These are phyloP conservation scores for Xanthia icteritia DNA, from an alignment of 2,888 invertebrate species.

Conservation along the genomic window DNA sequence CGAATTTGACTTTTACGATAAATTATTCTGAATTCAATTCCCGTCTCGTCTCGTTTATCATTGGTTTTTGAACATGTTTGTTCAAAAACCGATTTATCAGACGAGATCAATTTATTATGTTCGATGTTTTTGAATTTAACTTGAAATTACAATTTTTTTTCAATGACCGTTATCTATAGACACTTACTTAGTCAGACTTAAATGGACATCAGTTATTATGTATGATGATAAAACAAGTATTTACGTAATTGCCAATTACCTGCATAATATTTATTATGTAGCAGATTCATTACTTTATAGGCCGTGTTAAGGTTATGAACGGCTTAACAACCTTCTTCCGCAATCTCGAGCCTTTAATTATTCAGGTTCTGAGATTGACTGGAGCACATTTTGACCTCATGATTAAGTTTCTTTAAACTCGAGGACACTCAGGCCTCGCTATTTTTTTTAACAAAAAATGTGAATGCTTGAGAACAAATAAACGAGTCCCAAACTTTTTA, in stretches of 20 bases:
- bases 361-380: conserved; percentile 33
- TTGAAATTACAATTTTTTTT: conserved; percentile 5
- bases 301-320: conserved; percentile 43
- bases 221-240: conserved; percentile 42
- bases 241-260: conserved; percentile 41
- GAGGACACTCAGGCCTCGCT: background rate
- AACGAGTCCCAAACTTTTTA: conserved; percentile 27
- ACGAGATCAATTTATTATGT: conserved; percentile 21
- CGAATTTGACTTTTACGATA: conserved; percentile 25
- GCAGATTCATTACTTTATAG: conserved; percentile 34
- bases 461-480: conserved; percentile 6
- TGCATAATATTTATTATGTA: conserved; percentile 40
- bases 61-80: conserved; percentile 25
- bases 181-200: background rate
- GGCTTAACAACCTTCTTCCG: conserved; percentile 53
- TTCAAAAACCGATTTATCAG: conserved; percentile 39
- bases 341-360: conserved; percentile 42
- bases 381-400: conserved; percentile 6
- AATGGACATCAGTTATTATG: conserved; percentile 16
- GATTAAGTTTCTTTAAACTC: conserved; percentile 16
- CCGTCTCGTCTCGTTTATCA: conserved; percentile 16
- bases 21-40: conserved; percentile 34
- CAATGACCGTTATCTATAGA: too few species aligned
- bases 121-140: conserved; percentile 24
- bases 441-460: conserved; percentile 1